Evolutionary conservation across 2,888 invertebrate species (phyloP).

Genomic region (Coelopa pilipes): DNA sequence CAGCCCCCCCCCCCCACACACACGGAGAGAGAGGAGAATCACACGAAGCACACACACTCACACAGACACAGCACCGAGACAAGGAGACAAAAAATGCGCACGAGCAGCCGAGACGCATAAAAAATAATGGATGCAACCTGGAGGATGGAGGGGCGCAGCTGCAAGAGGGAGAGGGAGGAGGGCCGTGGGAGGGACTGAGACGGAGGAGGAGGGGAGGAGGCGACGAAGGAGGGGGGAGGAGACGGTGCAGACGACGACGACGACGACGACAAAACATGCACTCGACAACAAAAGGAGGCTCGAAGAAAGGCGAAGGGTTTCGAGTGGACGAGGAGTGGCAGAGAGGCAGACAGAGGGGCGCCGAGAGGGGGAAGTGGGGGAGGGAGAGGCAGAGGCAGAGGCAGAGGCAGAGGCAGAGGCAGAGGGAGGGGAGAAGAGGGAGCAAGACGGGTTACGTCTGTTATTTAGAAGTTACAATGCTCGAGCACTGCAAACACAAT

Average conservation of each 20-base stretch:
- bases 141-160: constrained; percentile 17
- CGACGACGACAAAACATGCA: neutral
- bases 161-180: neutral
- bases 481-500: constrained; percentile 34
- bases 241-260: neutral
- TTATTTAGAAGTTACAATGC: constrained; percentile 32
- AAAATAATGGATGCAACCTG: constrained; percentile 27
- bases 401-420: neutral
- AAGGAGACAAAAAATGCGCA: neutral
- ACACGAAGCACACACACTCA: too few relatives aligned
- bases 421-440: neutral
- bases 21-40: neutral
- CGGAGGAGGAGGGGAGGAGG: neutral
- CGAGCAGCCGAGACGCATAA: constrained; percentile 3
- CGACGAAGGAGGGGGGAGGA: neutral
- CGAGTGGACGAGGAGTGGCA: neutral
- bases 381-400: neutral
- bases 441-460: neutral
- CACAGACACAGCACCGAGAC: too few relatives aligned
- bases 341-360: too few relatives aligned
- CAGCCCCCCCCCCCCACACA: constrained; percentile 20
- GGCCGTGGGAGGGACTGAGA: neutral
- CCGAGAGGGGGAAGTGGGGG: neutral
- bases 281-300: too few relatives aligned
- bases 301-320: too few relatives aligned